A percentile compares a stretch with the other conserved stretches of the same genome.
Evolutionary conservation across 2,888 invertebrate genomes (phyloP).

Genomic region (Thalpophila matura): DNA sequence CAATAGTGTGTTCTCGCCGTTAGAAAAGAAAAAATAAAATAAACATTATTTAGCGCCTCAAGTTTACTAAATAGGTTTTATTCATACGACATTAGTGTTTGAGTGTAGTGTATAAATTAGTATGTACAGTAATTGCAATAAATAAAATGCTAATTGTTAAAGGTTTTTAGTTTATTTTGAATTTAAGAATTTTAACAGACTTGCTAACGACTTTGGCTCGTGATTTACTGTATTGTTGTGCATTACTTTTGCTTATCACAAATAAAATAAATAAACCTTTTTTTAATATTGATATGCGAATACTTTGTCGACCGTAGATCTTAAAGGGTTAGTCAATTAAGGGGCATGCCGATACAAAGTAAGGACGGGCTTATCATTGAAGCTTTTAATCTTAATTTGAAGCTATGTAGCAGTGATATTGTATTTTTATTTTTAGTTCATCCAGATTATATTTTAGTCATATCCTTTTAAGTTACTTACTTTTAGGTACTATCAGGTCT

Average conservation of each 20-base stretch:
- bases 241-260: constrained; percentile 24
- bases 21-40: constrained; percentile 43
- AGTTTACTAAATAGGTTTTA: constrained; percentile 43
- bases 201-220: constrained; percentile 27
- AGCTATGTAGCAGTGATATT: constrained; percentile 41
- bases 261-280: constrained; percentile 32
- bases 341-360: constrained; percentile 32
- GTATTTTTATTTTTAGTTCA: background rate
- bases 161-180: constrained; percentile 26
- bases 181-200: constrained; percentile 30
- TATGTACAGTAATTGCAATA: constrained; percentile 52
- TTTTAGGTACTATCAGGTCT: no score
- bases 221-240: constrained; percentile 42
- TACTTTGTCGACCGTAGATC: constrained; percentile 15
- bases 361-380: constrained; percentile 34
- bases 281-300: constrained; percentile 24
- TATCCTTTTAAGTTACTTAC: no score
- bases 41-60: constrained; percentile 29
- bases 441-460: no score
- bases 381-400: constrained; percentile 56
- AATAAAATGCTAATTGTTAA: constrained; percentile 49
- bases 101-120: constrained; percentile 42
- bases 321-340: constrained; percentile 50
- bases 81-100: constrained; percentile 27
- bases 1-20: constrained; percentile 61